A percentile compares a stretch with the other conserved stretches of the same genome.
These are phyloP conservation scores for Pseudomyrmex dendroicus DNA, from an alignment of 1,140 invertebrate genomes.

Conservation along the genomic window DNA sequence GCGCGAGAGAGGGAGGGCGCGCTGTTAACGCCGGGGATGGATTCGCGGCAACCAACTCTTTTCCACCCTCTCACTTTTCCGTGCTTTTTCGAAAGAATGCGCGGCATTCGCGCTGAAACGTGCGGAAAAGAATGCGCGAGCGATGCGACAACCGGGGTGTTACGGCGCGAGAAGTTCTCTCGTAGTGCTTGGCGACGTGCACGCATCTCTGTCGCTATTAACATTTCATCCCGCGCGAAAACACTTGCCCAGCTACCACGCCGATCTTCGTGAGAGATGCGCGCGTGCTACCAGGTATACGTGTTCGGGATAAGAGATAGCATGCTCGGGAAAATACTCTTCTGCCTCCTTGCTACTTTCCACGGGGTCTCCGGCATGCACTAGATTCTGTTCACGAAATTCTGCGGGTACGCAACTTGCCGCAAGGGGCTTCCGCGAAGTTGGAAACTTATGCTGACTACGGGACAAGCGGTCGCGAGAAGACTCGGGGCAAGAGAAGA, in stretches of 20 bases:
- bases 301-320: slow-evolving; percentile 44
- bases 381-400: slow-evolving; percentile 63
- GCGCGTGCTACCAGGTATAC: slow-evolving; percentile 20
- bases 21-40: slow-evolving; percentile 41
- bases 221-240: slow-evolving; percentile 76
- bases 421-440: slow-evolving; percentile 66
- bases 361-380: slow-evolving; percentile 25
- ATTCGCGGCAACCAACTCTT: slow-evolving; percentile 23
- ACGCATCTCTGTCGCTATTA: slow-evolving; percentile 72
- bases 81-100: slow-evolving; percentile 21
- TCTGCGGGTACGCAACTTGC: slow-evolving; percentile 70
- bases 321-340: slow-evolving; percentile 18
- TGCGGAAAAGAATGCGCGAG: slow-evolving; percentile 44
- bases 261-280: slow-evolving; percentile 3
- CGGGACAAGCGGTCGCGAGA: slow-evolving; percentile 5
- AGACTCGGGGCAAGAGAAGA: slow-evolving; percentile 8
- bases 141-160: not conserved
- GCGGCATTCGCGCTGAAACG: slow-evolving; percentile 16
- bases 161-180: slow-evolving; percentile 34
- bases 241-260: slow-evolving; percentile 47
- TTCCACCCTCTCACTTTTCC: not conserved
- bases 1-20: not conserved
- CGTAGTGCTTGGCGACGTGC: slow-evolving; percentile 26
- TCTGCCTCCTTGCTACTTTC: not conserved
- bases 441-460: slow-evolving; percentile 72